Evolutionary conservation across 2,113 vertebrate species (phyloP).

Genomic region (Chrysemys picta): DNA sequence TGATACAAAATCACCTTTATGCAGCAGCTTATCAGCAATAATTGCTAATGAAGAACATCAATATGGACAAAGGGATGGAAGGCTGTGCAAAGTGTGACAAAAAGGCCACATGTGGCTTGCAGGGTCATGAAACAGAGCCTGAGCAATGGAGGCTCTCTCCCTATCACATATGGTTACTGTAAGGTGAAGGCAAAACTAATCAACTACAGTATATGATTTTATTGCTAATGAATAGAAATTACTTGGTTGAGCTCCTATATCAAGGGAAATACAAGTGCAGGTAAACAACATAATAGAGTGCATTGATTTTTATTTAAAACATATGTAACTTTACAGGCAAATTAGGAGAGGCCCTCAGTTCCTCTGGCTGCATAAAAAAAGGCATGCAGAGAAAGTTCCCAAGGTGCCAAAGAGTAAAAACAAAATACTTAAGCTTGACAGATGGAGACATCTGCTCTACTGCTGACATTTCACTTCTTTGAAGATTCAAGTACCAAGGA

Average conservation of each 20-base stretch:
- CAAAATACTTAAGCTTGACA: background rate
- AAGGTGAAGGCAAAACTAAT: background rate
- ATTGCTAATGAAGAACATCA: background rate
- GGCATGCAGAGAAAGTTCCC: background rate
- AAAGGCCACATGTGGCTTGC: background rate
- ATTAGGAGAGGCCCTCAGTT: background rate
- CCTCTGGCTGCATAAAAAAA: background rate
- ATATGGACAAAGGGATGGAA: background rate
- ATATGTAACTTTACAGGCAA: background rate
- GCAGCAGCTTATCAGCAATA: background rate
- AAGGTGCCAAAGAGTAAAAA: background rate
- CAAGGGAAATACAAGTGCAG: background rate
- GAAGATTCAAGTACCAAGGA: background rate
- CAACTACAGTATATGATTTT: background rate
- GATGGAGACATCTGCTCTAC: background rate
- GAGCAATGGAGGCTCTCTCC: background rate
- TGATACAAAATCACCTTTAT: background rate
- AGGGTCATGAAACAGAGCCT: too few species aligned
- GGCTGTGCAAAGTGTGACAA: background rate
- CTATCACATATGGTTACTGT: background rate
- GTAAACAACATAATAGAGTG: background rate
- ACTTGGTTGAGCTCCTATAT: background rate
- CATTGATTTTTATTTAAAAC: background rate
- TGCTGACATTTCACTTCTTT: conserved; percentile 22
- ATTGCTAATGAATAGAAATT: background rate